phyloP scores from a whole-genome alignment of 2,888 invertebrate genomes.

The Microchrysa polita region DNA sequence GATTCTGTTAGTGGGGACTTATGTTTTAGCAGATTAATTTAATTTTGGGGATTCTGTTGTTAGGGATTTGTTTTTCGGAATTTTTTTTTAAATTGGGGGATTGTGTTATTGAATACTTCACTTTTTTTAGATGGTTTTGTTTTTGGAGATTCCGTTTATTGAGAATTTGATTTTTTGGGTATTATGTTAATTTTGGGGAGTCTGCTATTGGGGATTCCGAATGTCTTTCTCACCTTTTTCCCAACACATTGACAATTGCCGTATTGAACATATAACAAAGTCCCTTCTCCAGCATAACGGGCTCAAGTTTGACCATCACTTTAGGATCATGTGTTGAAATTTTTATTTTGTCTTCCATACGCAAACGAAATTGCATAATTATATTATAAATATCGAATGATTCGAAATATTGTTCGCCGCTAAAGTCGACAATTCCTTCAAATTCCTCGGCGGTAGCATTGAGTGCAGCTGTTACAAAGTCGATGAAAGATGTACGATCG shows the following conservation, averaged over 20 bases:
- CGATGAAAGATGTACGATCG: constrained; percentile 54
- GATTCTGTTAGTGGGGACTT: too few relatives aligned
- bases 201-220: too few relatives aligned
- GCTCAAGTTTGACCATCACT: constrained; percentile 22
- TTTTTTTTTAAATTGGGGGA: too few relatives aligned
- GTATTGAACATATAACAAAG: constrained; percentile 70
- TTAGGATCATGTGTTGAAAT: constrained; percentile 25
- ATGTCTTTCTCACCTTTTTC: constrained; percentile 30
- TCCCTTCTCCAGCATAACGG: constrained; percentile 70
- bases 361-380: constrained; percentile 32
- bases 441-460: constrained; percentile 59
- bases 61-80: too few relatives aligned
- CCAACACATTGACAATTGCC: constrained; percentile 31
- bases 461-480: constrained; percentile 58
- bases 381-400: constrained; percentile 57
- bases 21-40: too few relatives aligned
- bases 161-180: too few relatives aligned
- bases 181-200: too few relatives aligned
- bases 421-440: constrained; percentile 55
- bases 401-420: constrained; percentile 56
- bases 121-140: too few relatives aligned
- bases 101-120: too few relatives aligned
- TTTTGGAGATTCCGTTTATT: too few relatives aligned
- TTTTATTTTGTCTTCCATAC: background rate
- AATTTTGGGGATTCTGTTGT: too few relatives aligned